phyloP scores from a whole-genome alignment of 2,113 vertebrate genomes.

The Brachionichthys hirsutus region DNA sequence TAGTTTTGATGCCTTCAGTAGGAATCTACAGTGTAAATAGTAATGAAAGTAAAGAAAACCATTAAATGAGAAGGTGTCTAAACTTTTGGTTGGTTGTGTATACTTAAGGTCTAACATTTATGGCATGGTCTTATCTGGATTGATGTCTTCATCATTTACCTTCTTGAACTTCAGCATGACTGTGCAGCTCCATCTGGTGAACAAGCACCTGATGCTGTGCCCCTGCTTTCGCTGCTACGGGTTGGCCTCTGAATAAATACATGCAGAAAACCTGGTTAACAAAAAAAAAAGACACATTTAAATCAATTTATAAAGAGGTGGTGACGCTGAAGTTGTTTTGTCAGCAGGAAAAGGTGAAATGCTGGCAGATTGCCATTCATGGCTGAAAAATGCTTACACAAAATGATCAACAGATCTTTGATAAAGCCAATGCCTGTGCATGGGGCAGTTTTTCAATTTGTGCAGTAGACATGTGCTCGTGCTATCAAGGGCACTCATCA shows the following conservation, averaged over 20 bases:
- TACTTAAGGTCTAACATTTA: no score
- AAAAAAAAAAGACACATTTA: conserved; percentile 52
- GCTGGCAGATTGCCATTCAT: conserved; percentile 38
- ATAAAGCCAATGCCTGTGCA: conserved; percentile 33
- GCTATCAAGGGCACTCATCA: conserved; percentile 28
- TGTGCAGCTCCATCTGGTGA: conserved; percentile 58
- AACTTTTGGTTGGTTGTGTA: no score
- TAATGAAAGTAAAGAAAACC: no score
- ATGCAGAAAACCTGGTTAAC: conserved; percentile 48
- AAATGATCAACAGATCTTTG: conserved; percentile 63
- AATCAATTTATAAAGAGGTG: conserved; percentile 62
- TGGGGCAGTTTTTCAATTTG: conserved; percentile 33
- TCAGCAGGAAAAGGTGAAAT: conserved; percentile 48
- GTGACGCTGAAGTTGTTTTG: conserved; percentile 49
- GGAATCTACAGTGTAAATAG: no score
- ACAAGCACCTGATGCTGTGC: conserved; percentile 53
- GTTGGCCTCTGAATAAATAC: not conserved
- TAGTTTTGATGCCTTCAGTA: no score
- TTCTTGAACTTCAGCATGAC: no score
- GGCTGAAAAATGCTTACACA: conserved; percentile 42
- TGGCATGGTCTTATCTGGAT: conserved; percentile 3
- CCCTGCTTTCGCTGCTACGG: conserved; percentile 49
- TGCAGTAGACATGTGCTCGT: conserved; percentile 1
- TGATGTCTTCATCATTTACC: conserved; percentile 42
- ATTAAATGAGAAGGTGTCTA: no score